phyloP scores from a whole-genome alignment of 2,797 vertebrate species.

The Petrocephalus schoutedeni region DNA sequence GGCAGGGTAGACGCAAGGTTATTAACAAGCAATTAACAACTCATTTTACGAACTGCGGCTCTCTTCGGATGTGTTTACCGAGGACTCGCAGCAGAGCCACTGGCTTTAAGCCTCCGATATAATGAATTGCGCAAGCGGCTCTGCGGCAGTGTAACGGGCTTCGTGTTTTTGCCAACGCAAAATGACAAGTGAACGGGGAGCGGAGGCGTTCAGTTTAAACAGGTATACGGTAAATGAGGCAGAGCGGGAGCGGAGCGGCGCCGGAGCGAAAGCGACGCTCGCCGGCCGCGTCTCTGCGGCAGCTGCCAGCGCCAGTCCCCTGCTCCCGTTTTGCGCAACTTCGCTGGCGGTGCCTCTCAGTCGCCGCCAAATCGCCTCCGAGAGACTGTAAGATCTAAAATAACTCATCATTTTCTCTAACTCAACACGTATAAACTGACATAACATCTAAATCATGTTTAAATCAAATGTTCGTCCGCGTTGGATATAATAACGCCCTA shows the following conservation, averaged over 20 bases:
- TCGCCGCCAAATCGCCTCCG: background rate
- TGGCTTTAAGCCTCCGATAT: constrained; percentile 7
- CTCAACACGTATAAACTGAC: background rate
- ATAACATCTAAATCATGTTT: background rate
- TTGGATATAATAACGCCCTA: background rate
- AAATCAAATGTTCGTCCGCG: background rate
- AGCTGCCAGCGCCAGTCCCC: background rate
- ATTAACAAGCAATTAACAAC: background rate
- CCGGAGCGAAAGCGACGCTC: background rate
- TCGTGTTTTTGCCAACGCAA: constrained; percentile 22
- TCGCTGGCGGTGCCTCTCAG: background rate
- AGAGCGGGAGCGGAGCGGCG: background rate
- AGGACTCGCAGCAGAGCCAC: background rate
- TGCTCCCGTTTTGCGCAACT: background rate
- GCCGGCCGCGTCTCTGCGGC: background rate
- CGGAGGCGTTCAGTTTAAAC: constrained; percentile 22
- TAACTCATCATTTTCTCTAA: background rate
- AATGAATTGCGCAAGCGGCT: constrained; percentile 9
- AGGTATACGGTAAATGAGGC: constrained; percentile 14
- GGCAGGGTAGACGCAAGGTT: background rate
- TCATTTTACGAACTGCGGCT: background rate
- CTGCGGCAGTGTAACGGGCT: constrained; percentile 13
- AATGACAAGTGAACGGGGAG: constrained; percentile 13
- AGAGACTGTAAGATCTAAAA: background rate
- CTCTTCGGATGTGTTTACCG: background rate